Conservation (phyloP, 1,140 invertebrate species). For the Euwallacea similis region DNA sequence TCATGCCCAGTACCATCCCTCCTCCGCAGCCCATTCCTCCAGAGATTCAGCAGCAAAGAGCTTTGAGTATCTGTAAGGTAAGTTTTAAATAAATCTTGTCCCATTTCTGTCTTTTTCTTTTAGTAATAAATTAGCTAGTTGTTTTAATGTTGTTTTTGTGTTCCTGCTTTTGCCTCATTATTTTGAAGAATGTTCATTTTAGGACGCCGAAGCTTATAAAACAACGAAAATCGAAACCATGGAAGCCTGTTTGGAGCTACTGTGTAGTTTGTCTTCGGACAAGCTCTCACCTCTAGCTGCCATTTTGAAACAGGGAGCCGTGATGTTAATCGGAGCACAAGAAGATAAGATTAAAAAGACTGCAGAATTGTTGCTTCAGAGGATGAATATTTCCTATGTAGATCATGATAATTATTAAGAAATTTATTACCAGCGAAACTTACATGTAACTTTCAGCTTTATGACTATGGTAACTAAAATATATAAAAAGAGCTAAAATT, state of each 20-base stretch:
- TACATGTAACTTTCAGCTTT: no score
- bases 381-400: constrained; percentile 53
- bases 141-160: neutral
- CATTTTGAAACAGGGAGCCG: constrained; percentile 58
- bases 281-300: constrained; percentile 58
- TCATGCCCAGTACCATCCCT: constrained; percentile 57
- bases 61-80: constrained; percentile 78
- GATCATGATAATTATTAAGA: constrained; percentile 44
- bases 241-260: constrained; percentile 62
- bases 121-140: neutral
- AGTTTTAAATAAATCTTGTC: constrained; percentile 24
- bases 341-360: constrained; percentile 57
- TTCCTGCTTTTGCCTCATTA: no score
- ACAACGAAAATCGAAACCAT: constrained; percentile 61
- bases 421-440: neutral
- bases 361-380: constrained; percentile 54
- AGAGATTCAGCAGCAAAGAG: constrained; percentile 75
- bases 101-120: constrained; percentile 4
- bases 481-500: no score
- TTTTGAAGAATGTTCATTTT: constrained; percentile 11
- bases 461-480: no score
- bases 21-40: constrained; percentile 65
- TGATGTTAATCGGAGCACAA: constrained; percentile 54
- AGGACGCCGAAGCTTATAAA: constrained; percentile 61
- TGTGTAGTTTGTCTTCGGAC: constrained; percentile 59